These are phyloP conservation scores for Seriola dumerili DNA, from an alignment of 2,113 vertebrate genomes.

Conservation along the genomic window DNA sequence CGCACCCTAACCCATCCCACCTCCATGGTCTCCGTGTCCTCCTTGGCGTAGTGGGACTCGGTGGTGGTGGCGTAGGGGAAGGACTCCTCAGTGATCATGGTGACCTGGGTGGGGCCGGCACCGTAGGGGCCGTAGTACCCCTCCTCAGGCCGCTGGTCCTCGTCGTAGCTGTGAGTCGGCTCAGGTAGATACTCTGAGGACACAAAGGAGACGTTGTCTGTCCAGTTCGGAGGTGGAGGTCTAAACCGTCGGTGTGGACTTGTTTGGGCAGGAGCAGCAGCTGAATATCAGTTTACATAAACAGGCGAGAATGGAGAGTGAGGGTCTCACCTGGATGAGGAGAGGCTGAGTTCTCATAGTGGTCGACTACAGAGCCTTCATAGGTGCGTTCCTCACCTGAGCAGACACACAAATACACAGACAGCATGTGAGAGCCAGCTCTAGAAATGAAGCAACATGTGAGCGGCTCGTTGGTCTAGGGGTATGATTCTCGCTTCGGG, in stretches of 20 bases:
- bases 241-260: no score
- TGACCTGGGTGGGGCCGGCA: slow-evolving; percentile 70
- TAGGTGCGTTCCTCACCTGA: slow-evolving; percentile 81
- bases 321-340: slow-evolving; percentile 73
- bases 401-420: neutral
- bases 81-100: slow-evolving; percentile 84
- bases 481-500: slow-evolving; percentile 79
- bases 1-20: slow-evolving; percentile 20
- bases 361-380: slow-evolving; percentile 76
- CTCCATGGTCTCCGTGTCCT: slow-evolving; percentile 80
- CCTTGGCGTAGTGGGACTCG: slow-evolving; percentile 83
- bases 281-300: neutral
- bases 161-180: slow-evolving; percentile 66
- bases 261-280: neutral
- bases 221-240: no score
- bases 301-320: neutral
- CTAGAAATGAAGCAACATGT: neutral
- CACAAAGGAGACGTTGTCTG: neutral
- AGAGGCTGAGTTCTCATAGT: slow-evolving; percentile 60
- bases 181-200: slow-evolving; percentile 70
- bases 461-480: slow-evolving; percentile 75
- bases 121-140: slow-evolving; percentile 72
- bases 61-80: slow-evolving; percentile 76
- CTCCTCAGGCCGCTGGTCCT: slow-evolving; percentile 67
- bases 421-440: neutral